phyloP scores from a whole-genome alignment of 2,113 vertebrate species.

The Nasalis larvatus region DNA sequence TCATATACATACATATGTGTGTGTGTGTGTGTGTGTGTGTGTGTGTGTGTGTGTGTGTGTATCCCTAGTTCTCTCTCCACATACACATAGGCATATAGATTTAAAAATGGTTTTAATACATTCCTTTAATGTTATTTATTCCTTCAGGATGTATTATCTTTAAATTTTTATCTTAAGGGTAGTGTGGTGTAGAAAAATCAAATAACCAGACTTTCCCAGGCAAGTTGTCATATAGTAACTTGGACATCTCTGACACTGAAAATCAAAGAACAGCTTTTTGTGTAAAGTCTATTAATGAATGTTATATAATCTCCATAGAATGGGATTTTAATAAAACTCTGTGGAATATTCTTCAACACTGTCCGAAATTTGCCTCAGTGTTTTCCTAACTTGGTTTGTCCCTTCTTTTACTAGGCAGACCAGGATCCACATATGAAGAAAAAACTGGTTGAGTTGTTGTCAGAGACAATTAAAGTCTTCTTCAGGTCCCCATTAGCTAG shows the following conservation, averaged over 20 bases:
- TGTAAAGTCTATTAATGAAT: neutral
- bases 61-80: neutral
- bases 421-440: conserved; percentile 48
- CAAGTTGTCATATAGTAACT: accelerated
- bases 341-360: neutral
- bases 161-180: neutral
- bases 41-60: neutral
- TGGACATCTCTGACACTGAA: neutral
- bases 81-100: neutral
- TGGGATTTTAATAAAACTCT: neutral
- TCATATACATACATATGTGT: neutral
- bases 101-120: neutral
- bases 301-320: neutral
- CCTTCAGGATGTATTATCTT: neutral
- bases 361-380: conserved; percentile 17
- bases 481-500: conserved; percentile 69
- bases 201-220: accelerated
- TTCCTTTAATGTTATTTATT: neutral
- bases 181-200: neutral
- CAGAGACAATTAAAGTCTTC: conserved; percentile 75
- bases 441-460: conserved; percentile 67
- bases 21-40: too few relatives aligned
- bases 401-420: conserved; percentile 14
- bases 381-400: neutral
- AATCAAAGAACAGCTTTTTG: neutral